phyloP scores from a whole-genome alignment of 2,113 vertebrate species.

The Callipepla californica region DNA sequence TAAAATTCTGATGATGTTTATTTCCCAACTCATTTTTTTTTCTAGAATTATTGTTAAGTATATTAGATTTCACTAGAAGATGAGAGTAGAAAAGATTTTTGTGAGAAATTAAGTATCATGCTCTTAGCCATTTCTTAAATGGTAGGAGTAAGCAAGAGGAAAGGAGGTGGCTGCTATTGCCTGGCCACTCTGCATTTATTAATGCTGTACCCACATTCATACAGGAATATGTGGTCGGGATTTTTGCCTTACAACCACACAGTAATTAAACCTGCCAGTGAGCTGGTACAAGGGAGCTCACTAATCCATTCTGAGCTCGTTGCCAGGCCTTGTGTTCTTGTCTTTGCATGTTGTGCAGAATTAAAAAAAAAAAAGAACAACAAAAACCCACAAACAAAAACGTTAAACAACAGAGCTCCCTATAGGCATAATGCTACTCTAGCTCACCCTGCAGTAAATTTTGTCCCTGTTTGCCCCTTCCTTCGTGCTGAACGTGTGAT shows the following conservation, averaged over 20 bases:
- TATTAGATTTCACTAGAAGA: background rate
- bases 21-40: background rate
- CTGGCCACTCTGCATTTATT: background rate
- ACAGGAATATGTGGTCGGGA: background rate
- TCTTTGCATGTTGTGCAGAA: background rate
- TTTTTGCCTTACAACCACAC: background rate
- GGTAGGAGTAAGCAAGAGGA: background rate
- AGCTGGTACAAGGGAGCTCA: background rate
- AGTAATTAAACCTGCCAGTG: background rate
- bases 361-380: background rate
- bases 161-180: background rate
- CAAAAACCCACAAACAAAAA: background rate
- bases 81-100: background rate
- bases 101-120: background rate
- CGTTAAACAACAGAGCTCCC: background rate
- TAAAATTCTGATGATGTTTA: background rate
- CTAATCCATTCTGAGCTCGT: background rate
- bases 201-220: background rate
- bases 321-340: conserved; percentile 6
- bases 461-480: conserved; percentile 33
- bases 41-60: background rate
- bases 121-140: background rate
- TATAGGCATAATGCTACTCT: background rate
- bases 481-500: background rate
- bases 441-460: conserved; percentile 13